Evolutionary conservation across 1,140 invertebrate genomes (phyloP), one percentile per base, ranked within the genome.

Genomic region (Lucilia sericata): DNA sequence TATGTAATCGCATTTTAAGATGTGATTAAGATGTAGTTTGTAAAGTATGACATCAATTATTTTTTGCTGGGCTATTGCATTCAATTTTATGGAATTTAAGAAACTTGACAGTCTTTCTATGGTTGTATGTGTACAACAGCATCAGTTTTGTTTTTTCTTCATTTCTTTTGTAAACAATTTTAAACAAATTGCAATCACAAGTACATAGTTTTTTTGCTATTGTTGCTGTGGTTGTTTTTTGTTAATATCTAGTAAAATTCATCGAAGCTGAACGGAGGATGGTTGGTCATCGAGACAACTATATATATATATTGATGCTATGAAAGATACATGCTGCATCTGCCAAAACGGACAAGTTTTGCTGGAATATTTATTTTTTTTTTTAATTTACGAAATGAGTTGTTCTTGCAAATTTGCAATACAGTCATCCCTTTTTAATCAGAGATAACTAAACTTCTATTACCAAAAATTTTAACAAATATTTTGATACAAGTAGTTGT

Each of bases 131-230:
- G 5, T 42, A 5, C 2, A 70, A 25, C 65, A 70, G 65, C 65
- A 70, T 70, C 65, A 70, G 19, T 7, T 21, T 60, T 60, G 1
- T n/a, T 60, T 19, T 70, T 21, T 19, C 7, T 70, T 21, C 65
- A 70, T 70, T 60, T 60, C n/a, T 60, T 60, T 17, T 60, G 14
- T 60, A 60, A 60, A 42, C 14, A 60, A 60, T 60, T 60, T 60
- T 17, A 60, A 70, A 70, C 65, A 70, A 70, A 70, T 70, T 70
- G 65, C 65, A 70, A 25, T 70, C 19, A 70, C n/a, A 70, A 70
- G 12, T 70, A 70, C 17, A 42, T 42, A 42, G 42, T 42, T 42
- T 42, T n/a, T 30, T 42, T 42, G 42, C 42, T 42, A 10, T 42
- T 42, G 42, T 42, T 42, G 42, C 42, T 42, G 42, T 42, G 42